Percentiles rank a stretch among this genome's conserved stretches.
These are phyloP conservation scores for Malurus melanocephalus DNA, from an alignment of 2,113 vertebrate genomes.

Conservation along the genomic window DNA sequence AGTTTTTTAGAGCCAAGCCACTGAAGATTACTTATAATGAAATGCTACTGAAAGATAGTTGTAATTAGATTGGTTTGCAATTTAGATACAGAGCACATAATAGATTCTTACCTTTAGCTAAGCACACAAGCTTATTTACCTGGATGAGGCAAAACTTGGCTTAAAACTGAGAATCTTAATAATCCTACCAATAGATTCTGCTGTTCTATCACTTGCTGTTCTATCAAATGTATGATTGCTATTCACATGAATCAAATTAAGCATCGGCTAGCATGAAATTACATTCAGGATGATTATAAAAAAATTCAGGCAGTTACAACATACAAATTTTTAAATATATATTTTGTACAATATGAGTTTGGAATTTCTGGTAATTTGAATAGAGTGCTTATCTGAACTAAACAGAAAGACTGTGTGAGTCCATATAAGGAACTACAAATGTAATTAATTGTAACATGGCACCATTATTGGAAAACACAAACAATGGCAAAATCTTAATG, in stretches of 20 bases:
- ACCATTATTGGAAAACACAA: background rate
- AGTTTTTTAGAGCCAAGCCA: conserved; percentile 18
- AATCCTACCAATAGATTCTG: background rate
- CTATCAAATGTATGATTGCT: background rate
- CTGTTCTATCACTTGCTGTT: background rate
- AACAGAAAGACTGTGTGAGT: background rate
- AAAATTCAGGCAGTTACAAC: background rate
- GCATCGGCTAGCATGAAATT: background rate
- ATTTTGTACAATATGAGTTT: background rate
- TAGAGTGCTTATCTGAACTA: background rate
- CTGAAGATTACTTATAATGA: conserved; percentile 24
- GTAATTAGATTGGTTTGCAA: conserved; percentile 22
- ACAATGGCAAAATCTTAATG: conserved; percentile 6
- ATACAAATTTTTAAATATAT: conserved; percentile 26
- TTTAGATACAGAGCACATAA: background rate
- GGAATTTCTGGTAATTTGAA: background rate
- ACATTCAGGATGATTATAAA: background rate
- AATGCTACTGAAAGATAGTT: conserved; percentile 8
- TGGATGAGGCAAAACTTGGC: conserved; percentile 46
- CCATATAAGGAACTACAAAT: background rate
- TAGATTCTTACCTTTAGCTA: conserved; percentile 28
- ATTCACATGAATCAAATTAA: conserved; percentile 10
- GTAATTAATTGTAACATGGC: background rate
- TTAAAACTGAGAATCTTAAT: conserved; percentile 26
- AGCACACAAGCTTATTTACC: conserved; percentile 28